These are phyloP conservation scores for Scomber colias DNA, from an alignment of 2,113 vertebrate species.

Conservation along the genomic window DNA sequence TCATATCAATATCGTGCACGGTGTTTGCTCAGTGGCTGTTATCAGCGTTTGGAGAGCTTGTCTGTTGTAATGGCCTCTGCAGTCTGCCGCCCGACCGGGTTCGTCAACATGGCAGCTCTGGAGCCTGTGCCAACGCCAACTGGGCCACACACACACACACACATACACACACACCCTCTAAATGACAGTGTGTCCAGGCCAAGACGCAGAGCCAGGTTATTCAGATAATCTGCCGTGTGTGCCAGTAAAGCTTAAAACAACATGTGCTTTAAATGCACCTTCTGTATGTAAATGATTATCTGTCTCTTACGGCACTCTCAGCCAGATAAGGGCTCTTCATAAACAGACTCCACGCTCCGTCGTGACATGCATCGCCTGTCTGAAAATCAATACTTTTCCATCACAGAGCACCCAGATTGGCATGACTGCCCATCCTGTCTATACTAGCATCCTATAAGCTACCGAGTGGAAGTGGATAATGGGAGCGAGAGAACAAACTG, in stretches of 20 bases:
- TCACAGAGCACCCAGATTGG: slow-evolving; percentile 38
- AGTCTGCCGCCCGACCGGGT: background rate
- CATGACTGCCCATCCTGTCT: slow-evolving; percentile 29
- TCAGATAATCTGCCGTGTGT: background rate
- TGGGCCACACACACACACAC: background rate
- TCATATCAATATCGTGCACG: background rate
- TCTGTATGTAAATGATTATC: slow-evolving; percentile 12
- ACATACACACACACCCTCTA: background rate
- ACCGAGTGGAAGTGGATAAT: background rate
- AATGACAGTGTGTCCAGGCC: slow-evolving; percentile 8
- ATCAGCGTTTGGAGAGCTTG: slow-evolving; percentile 6
- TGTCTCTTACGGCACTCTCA: slow-evolving; percentile 12
- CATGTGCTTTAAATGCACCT: slow-evolving; percentile 14
- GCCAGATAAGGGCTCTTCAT: slow-evolving; percentile 27
- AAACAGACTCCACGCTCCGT: slow-evolving; percentile 33
- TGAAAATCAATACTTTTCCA: slow-evolving; percentile 76
- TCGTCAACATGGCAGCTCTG: slow-evolving; percentile 35
- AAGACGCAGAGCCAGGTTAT: background rate
- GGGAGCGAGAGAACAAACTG: background rate
- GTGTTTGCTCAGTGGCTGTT: slow-evolving; percentile 29
- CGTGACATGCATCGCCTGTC: slow-evolving; percentile 36
- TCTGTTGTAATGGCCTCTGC: slow-evolving; percentile 22
- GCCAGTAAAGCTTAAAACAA: background rate
- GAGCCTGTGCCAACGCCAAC: slow-evolving; percentile 17
- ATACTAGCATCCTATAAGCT: slow-evolving; percentile 15